Evolutionary conservation across 2,797 vertebrate species (phyloP).

Genomic region (Chanos chanos): DNA sequence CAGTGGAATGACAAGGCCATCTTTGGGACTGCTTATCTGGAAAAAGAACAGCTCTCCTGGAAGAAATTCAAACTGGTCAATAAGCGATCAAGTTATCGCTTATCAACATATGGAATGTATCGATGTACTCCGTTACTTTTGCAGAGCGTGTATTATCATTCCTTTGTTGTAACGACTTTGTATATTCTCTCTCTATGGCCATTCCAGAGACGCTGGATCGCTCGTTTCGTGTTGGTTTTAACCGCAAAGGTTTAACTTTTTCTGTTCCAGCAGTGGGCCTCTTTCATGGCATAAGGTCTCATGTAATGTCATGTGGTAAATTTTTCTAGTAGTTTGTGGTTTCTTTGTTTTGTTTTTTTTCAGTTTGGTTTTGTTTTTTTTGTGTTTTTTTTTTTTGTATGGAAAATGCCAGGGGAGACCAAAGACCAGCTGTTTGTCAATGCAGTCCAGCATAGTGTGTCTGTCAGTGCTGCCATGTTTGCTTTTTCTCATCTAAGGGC

Average conservation of each 20-base stretch:
- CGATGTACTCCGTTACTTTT: slow-evolving; percentile 26
- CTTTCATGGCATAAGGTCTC: slow-evolving; percentile 23
- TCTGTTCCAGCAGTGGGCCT: too few species aligned
- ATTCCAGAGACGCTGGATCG: too few species aligned
- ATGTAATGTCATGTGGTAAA: slow-evolving; percentile 10
- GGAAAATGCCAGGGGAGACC: slow-evolving; percentile 49
- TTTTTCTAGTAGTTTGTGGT: too few species aligned
- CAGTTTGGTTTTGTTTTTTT: slow-evolving; percentile 5
- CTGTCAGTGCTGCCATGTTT: slow-evolving; percentile 31
- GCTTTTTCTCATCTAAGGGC: slow-evolving; percentile 46
- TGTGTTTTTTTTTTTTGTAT: background rate
- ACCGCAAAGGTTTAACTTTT: too few species aligned
- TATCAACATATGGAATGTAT: slow-evolving; percentile 39
- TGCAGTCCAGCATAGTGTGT: slow-evolving; percentile 34
- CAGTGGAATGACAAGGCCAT: slow-evolving; percentile 34
- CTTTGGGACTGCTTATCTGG: background rate
- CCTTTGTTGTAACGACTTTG: slow-evolving; percentile 25
- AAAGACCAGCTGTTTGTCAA: slow-evolving; percentile 52
- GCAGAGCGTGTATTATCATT: slow-evolving; percentile 25
- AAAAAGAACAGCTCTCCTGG: slow-evolving; percentile 6
- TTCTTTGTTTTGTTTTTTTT: slow-evolving; percentile 24
- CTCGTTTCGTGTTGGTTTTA: too few species aligned
- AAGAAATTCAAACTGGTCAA: background rate
- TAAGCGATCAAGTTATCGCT: slow-evolving; percentile 16
- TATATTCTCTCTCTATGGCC: slow-evolving; percentile 27